Conservation (phyloP, 1,140 invertebrate species). For the Brachionus koreanus region DNA sequence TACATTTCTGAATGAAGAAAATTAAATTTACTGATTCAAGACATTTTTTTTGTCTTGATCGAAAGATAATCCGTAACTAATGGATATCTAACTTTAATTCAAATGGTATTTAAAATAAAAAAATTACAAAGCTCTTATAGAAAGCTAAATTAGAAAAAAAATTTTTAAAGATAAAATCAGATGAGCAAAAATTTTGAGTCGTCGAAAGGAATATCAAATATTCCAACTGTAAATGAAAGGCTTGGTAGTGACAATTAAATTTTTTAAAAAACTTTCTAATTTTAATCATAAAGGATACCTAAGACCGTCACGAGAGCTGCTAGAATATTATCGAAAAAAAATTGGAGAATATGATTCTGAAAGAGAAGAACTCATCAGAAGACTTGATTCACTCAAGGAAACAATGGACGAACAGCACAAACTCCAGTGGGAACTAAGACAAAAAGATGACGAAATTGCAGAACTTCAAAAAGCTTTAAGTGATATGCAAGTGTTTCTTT, state of each 20-base stretch:
- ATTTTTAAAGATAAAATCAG: not conserved
- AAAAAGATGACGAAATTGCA: conserved; percentile 58
- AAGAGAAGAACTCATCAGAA: conserved; percentile 53
- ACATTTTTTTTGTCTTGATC: not conserved
- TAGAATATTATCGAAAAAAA: conserved; percentile 59
- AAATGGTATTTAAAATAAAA: too few relatives aligned
- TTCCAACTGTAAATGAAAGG: conserved; percentile 20
- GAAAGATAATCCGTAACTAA: not conserved
- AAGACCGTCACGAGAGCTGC: conserved; percentile 56
- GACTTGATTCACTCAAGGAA: conserved; percentile 54
- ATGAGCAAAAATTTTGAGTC: not conserved
- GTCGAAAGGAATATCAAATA: not conserved
- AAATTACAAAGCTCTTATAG: not conserved
- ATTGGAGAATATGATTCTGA: conserved; percentile 59
- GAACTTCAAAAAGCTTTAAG: conserved; percentile 59
- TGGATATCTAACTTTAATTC: not conserved
- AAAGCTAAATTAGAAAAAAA: not conserved
- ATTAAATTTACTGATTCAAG: not conserved
- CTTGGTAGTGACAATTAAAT: not conserved
- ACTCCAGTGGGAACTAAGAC: conserved; percentile 54
- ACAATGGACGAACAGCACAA: conserved; percentile 57
- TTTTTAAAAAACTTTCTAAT: not conserved
- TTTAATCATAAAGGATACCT: conserved; percentile 49
- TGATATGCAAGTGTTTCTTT: conserved; percentile 59
- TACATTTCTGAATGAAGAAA: not conserved